Base-by-base conservation (phyloP, 2,888 invertebrate species). In the Lysandra coridon region DNA sequence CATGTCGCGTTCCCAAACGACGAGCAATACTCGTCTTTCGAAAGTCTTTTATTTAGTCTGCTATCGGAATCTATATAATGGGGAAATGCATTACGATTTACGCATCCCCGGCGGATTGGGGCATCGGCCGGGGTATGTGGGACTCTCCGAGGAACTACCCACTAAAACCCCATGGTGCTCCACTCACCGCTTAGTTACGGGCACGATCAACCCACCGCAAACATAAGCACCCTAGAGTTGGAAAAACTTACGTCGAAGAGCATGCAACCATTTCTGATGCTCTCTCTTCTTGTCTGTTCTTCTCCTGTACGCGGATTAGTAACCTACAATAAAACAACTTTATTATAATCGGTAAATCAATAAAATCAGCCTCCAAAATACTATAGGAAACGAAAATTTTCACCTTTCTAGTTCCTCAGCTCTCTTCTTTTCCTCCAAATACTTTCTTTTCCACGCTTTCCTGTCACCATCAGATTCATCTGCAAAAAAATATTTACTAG, bases 381-480 rank as follows among this genome's bases (percentile, higher is more conserved):
- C 3, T 37, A 73, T 1, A 49, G 10, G 10, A 23, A n/a, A 57
- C 14, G 33, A 57, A 44, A 75, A 30, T 60, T 57, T 84, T 87
- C 85, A 92, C 92, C 85, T 90, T 80, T 87, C 86, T 5, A 92
- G 83, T 82, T 89, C 88, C 1, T 86, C 85, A 0, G 86, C 85
- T 82, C 86, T 89, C 82, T 87, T 89, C 81, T 86, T 91, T 81
- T 92, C 90, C 80, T 91, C 89, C 1, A 89, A 87, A 85, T 92
- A 94, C 84, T 92, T 94, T 3, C 85, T 82, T 83, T 89, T 92
- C 94, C 94, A 94, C 81, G 86, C 90, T 0, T 85, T 84, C 17
- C 89, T 87, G 4, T 88, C 88, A 37, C 88, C 87, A 14, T 90
- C 92, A 1, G 88, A 86, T 3, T 89, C 90, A 81, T 64, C 64